A percentile compares a stretch with the other conserved stretches of the same genome.
These are phyloP conservation scores for Pterocles gutturalis DNA, from an alignment of 2,113 vertebrate genomes.

Conservation along the genomic window DNA sequence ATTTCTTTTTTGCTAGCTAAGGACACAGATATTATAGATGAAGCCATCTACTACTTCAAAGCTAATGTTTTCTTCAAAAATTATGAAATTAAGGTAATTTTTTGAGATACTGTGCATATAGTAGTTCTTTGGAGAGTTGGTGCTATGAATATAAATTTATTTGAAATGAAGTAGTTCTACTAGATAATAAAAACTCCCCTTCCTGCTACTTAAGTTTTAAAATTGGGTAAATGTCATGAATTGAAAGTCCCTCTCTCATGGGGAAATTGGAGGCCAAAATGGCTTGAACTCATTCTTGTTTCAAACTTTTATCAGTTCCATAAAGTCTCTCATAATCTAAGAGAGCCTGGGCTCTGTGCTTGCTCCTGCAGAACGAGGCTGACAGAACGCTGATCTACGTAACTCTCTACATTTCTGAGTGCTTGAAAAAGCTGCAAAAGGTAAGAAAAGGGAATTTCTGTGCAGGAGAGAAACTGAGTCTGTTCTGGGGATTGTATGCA, in stretches of 20 bases:
- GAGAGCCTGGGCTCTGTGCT: not conserved
- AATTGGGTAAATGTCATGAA: not conserved
- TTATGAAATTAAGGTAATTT: slow-evolving; percentile 97
- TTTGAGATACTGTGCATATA: not conserved
- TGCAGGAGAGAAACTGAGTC: not conserved
- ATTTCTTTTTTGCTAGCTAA: slow-evolving; percentile 80
- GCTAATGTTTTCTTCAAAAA: slow-evolving; percentile 99
- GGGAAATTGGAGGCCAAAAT: not conserved
- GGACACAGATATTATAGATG: slow-evolving; percentile 95
- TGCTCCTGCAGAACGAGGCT: slow-evolving; percentile 89
- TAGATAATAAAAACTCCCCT: not conserved
- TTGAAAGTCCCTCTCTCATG: not conserved
- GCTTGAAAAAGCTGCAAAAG: slow-evolving; percentile 97
- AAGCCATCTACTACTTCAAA: slow-evolving; percentile 99
- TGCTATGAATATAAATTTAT: not conserved
- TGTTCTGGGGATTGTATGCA: not conserved
- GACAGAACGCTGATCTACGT: slow-evolving; percentile 97
- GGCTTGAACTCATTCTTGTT: not conserved
- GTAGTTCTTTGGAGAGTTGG: not conserved
- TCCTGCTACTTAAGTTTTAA: not conserved
- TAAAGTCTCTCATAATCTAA: not conserved
- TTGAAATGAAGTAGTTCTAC: not conserved
- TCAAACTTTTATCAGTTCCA: not conserved
- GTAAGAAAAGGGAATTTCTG: slow-evolving; percentile 70
- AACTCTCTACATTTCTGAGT: slow-evolving; percentile 98